phyloP scores from a whole-genome alignment of 2,113 vertebrate genomes.

The Zosterops hypoxanthus region DNA sequence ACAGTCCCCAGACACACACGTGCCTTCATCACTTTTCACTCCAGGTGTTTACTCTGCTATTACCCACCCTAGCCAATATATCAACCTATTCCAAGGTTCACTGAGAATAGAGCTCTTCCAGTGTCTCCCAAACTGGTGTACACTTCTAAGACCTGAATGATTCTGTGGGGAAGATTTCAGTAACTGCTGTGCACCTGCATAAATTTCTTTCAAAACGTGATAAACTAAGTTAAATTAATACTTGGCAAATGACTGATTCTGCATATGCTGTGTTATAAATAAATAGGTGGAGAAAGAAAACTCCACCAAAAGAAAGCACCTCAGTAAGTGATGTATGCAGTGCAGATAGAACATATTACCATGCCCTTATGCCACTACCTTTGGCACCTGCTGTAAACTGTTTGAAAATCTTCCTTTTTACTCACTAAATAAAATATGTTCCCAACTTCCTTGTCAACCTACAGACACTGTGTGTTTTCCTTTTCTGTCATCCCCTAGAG shows the following conservation, averaged over 20 bases:
- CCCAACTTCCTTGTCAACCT: background rate
- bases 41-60: background rate
- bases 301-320: background rate
- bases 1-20: background rate
- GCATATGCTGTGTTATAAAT: background rate
- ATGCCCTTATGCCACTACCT: background rate
- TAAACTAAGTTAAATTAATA: background rate
- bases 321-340: background rate
- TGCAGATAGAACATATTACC: background rate
- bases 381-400: background rate
- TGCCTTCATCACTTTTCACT: background rate
- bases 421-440: background rate
- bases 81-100: background rate
- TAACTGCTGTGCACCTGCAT: background rate
- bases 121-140: rapidly evolving
- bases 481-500: background rate
- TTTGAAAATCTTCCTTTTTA: background rate
- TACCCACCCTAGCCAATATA: background rate
- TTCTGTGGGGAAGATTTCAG: background rate
- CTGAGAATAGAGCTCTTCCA: rapidly evolving
- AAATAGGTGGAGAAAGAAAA: background rate
- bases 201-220: background rate
- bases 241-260: background rate
- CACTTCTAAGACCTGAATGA: background rate
- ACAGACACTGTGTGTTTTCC: background rate